phyloP scores from a whole-genome alignment of 2,797 vertebrate species.

The Notamacropus eugenii region DNA sequence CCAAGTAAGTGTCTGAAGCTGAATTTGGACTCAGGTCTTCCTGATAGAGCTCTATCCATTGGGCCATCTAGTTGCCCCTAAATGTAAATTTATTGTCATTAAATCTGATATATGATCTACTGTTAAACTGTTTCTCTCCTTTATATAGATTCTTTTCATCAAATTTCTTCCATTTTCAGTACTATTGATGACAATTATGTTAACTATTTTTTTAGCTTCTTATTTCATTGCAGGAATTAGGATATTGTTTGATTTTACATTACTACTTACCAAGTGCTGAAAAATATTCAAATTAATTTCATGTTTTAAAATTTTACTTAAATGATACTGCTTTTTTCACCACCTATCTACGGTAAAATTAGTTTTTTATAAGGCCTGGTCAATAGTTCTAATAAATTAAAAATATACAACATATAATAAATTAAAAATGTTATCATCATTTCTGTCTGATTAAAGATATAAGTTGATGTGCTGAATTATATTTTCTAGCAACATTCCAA shows the following conservation, averaged over 20 bases:
- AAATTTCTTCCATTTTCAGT: no score
- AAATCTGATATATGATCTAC: no score
- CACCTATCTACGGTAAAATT: background rate
- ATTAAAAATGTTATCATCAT: background rate
- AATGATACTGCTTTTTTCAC: background rate
- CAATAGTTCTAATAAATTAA: background rate
- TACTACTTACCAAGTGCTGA: background rate
- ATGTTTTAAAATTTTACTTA: background rate
- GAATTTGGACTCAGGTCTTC: no score
- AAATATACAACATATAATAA: background rate
- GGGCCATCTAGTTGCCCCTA: no score
- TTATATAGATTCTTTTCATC: no score
- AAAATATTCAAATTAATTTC: background rate
- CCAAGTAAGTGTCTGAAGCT: background rate
- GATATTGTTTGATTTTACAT: background rate
- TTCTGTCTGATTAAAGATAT: background rate
- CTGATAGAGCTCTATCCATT: no score
- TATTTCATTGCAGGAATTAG: background rate
- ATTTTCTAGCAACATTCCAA: no score
- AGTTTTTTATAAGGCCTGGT: background rate
- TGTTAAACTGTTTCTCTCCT: no score
- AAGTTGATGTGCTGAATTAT: background rate
- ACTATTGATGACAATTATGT: no score
- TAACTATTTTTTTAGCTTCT: no score
- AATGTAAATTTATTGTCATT: no score